These are phyloP conservation scores for Leptinotarsa undecemlineata DNA, from an alignment of 1,140 invertebrate genomes.

Conservation along the genomic window DNA sequence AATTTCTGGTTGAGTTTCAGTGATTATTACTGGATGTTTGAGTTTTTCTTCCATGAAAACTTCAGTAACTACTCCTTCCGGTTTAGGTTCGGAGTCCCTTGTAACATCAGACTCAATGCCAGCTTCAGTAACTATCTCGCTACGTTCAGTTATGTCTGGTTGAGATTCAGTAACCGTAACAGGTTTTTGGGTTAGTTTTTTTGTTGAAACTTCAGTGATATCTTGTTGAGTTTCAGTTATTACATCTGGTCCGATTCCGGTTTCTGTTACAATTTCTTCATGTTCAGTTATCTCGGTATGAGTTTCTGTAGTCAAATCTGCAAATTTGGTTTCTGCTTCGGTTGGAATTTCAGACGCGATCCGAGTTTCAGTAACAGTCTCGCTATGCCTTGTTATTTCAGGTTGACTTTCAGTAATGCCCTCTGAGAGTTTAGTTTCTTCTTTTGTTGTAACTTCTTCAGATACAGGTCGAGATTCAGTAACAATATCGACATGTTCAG, in stretches of 20 bases:
- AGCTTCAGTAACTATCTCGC: constrained; percentile 9
- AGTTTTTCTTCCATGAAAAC: constrained; percentile 8
- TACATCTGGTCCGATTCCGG: not conserved
- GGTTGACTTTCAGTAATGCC: constrained; percentile 2
- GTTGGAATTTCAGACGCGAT: not conserved
- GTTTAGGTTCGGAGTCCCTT: constrained; percentile 19
- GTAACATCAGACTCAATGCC: constrained; percentile 13
- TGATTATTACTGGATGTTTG: constrained; percentile 29
- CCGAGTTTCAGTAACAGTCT: constrained; percentile 7
- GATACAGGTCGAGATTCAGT: not conserved
- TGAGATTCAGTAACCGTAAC: not conserved
- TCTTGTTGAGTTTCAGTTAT: no score
- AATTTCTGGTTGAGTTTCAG: constrained; percentile 11
- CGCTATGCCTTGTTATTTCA: constrained; percentile 36
- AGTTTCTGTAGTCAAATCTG: constrained; percentile 40
- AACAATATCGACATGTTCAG: constrained; percentile 1
- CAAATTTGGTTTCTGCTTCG: constrained; percentile 29
- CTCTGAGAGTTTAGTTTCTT: not conserved
- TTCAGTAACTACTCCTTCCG: not conserved
- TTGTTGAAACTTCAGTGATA: no score
- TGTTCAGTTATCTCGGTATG: not conserved
- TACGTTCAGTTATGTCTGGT: constrained; percentile 32
- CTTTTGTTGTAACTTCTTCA: not conserved
- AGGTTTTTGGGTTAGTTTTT: not conserved
- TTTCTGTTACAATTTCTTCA: not conserved